Percentiles rank a stretch among this genome's conserved stretches.
Evolutionary conservation across 1,140 invertebrate species (phyloP).

Genomic region (Drosophila prosaltans): DNA sequence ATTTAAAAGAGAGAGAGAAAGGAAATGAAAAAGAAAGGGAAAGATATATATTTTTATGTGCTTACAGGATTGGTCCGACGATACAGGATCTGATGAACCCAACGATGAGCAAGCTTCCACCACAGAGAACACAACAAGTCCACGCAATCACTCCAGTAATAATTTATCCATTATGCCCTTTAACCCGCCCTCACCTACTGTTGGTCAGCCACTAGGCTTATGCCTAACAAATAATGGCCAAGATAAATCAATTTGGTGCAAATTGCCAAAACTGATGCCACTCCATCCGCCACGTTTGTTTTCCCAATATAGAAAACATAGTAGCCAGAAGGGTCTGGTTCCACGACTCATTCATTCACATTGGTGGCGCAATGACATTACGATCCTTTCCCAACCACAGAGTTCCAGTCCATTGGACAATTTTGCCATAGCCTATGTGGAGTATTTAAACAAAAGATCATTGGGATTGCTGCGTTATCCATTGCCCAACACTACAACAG

Average conservation of each 20-base stretch:
- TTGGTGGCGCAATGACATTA: slow-evolving; percentile 59
- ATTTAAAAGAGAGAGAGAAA: no score
- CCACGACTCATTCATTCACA: slow-evolving; percentile 35
- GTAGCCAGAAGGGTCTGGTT: slow-evolving; percentile 6
- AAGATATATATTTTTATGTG: slow-evolving; percentile 6
- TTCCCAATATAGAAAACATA: neutral
- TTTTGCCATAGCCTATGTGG: slow-evolving; percentile 55
- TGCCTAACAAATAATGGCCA: neutral
- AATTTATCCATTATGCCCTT: neutral
- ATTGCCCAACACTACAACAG: slow-evolving; percentile 56
- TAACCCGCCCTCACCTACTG: neutral
- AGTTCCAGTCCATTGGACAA: slow-evolving; percentile 36
- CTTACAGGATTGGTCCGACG: slow-evolving; percentile 52
- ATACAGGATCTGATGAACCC: neutral
- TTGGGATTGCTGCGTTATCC: slow-evolving; percentile 23
- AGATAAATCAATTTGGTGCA: neutral
- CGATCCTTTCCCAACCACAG: slow-evolving; percentile 19
- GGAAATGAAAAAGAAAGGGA: neutral
- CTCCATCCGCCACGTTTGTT: neutral
- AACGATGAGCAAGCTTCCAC: neutral
- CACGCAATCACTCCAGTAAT: neutral
- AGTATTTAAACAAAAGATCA: slow-evolving; percentile 34
- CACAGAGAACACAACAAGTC: neutral
- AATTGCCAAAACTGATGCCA: slow-evolving; percentile 10
- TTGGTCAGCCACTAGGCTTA: slow-evolving; percentile 7